Evolutionary conservation across 2,797 vertebrate species (phyloP).

Genomic region (Eulemur rubriventer): DNA sequence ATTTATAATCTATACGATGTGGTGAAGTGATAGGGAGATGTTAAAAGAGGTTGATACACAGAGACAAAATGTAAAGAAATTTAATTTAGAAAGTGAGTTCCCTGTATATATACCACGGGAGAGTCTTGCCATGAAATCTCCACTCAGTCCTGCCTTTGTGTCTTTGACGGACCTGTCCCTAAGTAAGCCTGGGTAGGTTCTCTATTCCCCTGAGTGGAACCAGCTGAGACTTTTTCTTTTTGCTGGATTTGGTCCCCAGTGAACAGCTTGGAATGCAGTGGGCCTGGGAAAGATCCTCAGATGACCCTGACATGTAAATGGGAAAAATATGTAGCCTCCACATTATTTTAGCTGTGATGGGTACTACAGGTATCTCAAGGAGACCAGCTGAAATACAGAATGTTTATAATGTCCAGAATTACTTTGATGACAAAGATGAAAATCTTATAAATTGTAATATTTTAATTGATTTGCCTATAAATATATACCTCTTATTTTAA

Average conservation of each 20-base stretch:
- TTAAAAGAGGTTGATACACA: not conserved
- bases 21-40: not conserved
- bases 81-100: conserved; percentile 18
- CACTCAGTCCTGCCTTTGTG: not conserved
- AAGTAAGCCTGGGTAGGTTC: not conserved
- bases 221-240: not conserved
- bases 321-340: not conserved
- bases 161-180: not conserved
- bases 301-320: not conserved
- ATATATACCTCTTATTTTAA: not conserved
- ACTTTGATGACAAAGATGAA: conserved; percentile 6
- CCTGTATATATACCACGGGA: not conserved
- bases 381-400: not conserved
- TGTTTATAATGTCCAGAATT: not conserved
- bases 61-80: not conserved
- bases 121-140: not conserved
- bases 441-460: not conserved
- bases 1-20: not conserved
- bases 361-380: not conserved
- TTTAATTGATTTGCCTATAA: not conserved
- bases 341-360: not conserved
- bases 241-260: not conserved
- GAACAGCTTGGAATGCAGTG: not conserved
- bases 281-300: not conserved
- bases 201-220: not conserved